Base-by-base conservation (phyloP, 2,888 invertebrate genomes). In the Clistopyga incitator region DNA sequence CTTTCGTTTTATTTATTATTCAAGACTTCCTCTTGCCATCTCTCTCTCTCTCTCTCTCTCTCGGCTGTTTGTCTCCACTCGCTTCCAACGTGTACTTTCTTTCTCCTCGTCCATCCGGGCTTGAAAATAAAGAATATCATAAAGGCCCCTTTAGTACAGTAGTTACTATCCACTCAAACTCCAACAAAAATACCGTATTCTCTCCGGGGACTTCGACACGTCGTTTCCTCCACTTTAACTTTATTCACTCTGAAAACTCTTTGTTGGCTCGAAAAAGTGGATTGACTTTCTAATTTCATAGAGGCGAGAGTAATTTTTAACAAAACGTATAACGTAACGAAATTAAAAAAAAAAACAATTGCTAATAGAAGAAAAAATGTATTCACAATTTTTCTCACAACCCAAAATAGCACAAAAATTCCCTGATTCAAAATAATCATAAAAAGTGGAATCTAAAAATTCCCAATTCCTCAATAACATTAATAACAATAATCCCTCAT, bases 11-110 rank as follows among this genome's bases (percentile, higher is more conserved):
- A 68, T 68, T 68, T 45, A 29, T 50, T 29, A 29, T 64, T 64
- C 61, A 23, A 23, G 68, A 52, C 29, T 59, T 68, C 38, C 47
- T 67, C 67, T 47, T 42, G 42, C 6, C n/a, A 68, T 47, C 56
- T 47, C 18, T 56, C 56, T 59, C 47, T 50, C 61, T n/a, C n/a
- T 15, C 68, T 47, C 56, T 47, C 18, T 56, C 56, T 59, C 47
- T 50, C 61, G 3, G 47, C 29, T 59, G 47, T 45, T 11, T 13
- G 1, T 29, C 18, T 13, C 1, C 29, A 38, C 38, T 38, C 38
- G 38, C 23, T 23, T 25, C 0, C 54, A 15, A 54, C 13, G 10
- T 54, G 23, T 54, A 10, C 10, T 13, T 54, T 54, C 25, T 25
- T 52, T 23, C 3, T 34, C 13, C 47, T 67, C 18, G 18, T 20